Evolutionary conservation across 1,140 invertebrate genomes (phyloP), one percentile per base, ranked within the genome.

Genomic region (Thaumetopoea pityocampa): DNA sequence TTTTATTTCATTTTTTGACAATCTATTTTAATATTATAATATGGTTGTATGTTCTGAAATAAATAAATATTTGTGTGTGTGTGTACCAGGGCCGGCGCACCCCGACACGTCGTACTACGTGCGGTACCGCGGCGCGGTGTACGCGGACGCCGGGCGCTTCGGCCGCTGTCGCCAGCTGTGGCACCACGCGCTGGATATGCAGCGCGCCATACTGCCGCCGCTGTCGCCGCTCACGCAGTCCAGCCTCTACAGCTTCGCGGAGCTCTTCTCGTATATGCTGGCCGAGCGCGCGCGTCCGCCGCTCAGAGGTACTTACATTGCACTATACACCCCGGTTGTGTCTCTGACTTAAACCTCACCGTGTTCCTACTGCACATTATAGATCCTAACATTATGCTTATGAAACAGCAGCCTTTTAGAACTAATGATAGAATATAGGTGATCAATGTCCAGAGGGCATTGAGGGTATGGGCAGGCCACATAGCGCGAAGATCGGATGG

Each of bases 111-210:
- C 93, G 60, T 98, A 98, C 78, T 98, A 97, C 78, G 96, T 98
- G 44, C 89, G 96, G 10, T 96, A 94, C 71, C 85, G 96, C 67
- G 97, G 97, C 15, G 96, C 96, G 0, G 92, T 97, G 24, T 99
- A 98, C 85, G 97, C 97, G 8, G 96, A 97, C 81, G 92, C 94
- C 41, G 96, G 96, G 5, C 93, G 96, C 69, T 98, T 98, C 84
- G 89, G 91, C 52, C 89, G 96, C 33, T 98, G 96, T 79, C 66
- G 98, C 43, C 91, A 93, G 61, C 87, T 98, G 16, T 98, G 97
- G 96, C 96, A 95, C 81, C 97, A 98, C 81, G 96, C 96, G n/a
- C 85, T 99, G 5, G 95, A 98, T 70, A 97, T 98, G 92, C 96
- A 98, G 83, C 95, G 97, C 71, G 91, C 91, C 44, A 95, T 96